These are phyloP conservation scores for Stomatorhinus ivindoensis DNA, from an alignment of 2,113 vertebrate species.

Conservation along the genomic window DNA sequence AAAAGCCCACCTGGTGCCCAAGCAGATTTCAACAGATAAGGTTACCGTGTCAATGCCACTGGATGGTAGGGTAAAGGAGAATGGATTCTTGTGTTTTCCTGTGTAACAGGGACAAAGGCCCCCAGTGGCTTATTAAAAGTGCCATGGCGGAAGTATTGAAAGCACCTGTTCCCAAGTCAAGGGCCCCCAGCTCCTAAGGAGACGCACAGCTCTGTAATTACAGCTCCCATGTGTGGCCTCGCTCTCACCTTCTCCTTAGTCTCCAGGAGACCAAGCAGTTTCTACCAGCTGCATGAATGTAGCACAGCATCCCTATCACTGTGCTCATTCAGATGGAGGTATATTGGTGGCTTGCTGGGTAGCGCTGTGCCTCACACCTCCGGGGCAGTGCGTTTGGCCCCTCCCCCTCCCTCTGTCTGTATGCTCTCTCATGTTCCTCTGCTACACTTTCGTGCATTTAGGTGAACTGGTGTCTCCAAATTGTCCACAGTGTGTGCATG, in stretches of 20 bases:
- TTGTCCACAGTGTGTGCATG: not conserved
- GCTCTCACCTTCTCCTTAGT: not conserved
- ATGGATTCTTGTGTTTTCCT: not conserved
- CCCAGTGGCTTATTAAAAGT: slow-evolving; percentile 5
- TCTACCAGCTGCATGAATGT: not conserved
- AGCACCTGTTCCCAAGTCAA: not conserved
- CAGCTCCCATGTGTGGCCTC: not conserved
- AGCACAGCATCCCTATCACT: not conserved
- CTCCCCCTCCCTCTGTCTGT: not conserved
- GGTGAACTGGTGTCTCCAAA: not conserved
- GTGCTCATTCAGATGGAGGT: not conserved
- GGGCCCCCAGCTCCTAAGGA: not conserved
- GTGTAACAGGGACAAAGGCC: not conserved
- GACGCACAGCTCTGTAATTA: not conserved
- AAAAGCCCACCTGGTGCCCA: not conserved
- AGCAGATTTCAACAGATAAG: not conserved
- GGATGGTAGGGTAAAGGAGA: not conserved
- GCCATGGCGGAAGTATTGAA: not conserved
- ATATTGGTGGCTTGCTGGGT: not conserved
- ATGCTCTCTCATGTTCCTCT: not conserved
- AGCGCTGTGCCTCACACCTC: not conserved
- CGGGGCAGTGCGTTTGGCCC: not conserved
- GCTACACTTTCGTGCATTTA: not conserved
- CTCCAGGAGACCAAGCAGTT: not conserved
- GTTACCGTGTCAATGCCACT: not conserved